A percentile compares a stretch with the other conserved stretches of the same genome.
Conservation (phyloP, 2,113 vertebrate genomes). For the Etheostoma cragini region DNA sequence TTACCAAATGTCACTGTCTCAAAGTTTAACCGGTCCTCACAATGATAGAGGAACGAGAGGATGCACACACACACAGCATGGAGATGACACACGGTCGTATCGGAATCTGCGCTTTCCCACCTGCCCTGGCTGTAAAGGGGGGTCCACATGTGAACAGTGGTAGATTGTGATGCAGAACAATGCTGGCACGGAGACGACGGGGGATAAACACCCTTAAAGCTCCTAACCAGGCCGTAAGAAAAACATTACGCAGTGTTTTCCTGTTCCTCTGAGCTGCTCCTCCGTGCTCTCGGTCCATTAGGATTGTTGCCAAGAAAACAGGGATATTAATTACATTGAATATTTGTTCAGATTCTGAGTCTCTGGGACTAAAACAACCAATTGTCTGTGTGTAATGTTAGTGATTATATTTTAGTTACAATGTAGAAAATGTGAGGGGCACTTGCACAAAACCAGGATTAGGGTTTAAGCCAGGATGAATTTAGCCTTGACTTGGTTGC, state of each 20-base stretch:
- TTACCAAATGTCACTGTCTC: not conserved
- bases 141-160: slow-evolving; percentile 36
- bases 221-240: slow-evolving; percentile 15
- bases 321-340: not conserved
- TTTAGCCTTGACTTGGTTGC: too few species aligned
- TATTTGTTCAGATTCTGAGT: not conserved
- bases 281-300: not conserved
- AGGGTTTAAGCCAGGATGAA: too few species aligned
- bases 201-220: slow-evolving; percentile 43
- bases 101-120: slow-evolving; percentile 23
- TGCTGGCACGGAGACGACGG: slow-evolving; percentile 6
- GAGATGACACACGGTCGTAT: not conserved
- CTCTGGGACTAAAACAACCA: not conserved
- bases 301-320: not conserved
- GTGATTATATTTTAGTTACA: not conserved
- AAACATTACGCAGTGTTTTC: slow-evolving; percentile 18
- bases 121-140: slow-evolving; percentile 23
- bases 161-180: slow-evolving; percentile 40
- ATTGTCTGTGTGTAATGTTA: not conserved
- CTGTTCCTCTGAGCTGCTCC: not conserved
- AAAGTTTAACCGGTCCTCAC: not conserved
- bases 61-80: not conserved
- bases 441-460: too few species aligned
- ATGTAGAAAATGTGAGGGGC: not conserved
- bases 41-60: not conserved